A percentile compares a stretch with the other conserved stretches of the same genome.
These are phyloP conservation scores for Babyrousa celebensis DNA, from an alignment of 2,797 vertebrate species.

Conservation along the genomic window DNA sequence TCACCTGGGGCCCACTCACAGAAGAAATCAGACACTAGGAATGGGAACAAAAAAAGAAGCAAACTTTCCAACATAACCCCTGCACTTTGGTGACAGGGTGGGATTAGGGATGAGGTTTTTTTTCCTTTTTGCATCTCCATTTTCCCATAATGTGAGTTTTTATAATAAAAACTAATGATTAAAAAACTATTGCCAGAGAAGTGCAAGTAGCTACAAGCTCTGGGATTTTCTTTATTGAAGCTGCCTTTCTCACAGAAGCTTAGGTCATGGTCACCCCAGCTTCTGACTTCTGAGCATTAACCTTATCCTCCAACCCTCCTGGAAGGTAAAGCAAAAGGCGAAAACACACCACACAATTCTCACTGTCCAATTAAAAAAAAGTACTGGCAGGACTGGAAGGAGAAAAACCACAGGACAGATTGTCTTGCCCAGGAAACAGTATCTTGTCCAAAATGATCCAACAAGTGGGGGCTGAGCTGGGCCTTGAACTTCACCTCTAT, in stretches of 20 bases:
- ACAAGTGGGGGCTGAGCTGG: not conserved
- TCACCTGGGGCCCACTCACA: not conserved
- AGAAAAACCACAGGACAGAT: not conserved
- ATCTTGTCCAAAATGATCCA: not conserved
- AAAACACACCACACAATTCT: not conserved
- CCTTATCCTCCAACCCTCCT: not conserved
- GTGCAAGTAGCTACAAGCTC: not conserved
- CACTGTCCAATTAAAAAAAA: constrained; percentile 21
- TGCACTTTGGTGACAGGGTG: not conserved
- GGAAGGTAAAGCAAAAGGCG: not conserved
- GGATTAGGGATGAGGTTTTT: not conserved
- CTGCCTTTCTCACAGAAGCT: not conserved
- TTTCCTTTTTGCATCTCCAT: not conserved
- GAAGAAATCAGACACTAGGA: not conserved
- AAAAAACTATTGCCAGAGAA: not conserved
- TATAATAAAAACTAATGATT: not conserved
- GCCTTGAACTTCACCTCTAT: not conserved
- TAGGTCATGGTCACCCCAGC: not conserved
- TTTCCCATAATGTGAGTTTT: constrained; percentile 25
- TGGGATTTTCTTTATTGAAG: not conserved
- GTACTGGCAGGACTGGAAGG: not conserved
- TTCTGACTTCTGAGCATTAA: not conserved
- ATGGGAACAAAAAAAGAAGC: not conserved
- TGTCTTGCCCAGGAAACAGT: too few species aligned
- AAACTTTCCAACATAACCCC: not conserved